A percentile compares a stretch with the other conserved stretches of the same genome.
These are phyloP conservation scores for Mythimna loreyi DNA, from an alignment of 2,888 invertebrate genomes.

Conservation along the genomic window DNA sequence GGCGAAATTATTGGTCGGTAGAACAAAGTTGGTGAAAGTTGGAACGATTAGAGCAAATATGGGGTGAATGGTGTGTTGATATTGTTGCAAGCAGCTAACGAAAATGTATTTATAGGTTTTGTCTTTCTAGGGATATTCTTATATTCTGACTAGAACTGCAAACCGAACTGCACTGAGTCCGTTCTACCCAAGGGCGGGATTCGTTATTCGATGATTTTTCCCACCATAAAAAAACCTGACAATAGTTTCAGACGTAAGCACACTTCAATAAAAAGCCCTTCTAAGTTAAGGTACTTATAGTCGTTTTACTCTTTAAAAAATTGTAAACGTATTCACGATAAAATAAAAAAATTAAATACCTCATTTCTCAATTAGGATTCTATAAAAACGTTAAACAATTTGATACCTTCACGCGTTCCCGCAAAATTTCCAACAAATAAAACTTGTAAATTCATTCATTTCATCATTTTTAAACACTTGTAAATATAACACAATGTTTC, in stretches of 20 bases:
- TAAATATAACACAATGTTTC: conserved; percentile 56
- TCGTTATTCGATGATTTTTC: too few species aligned
- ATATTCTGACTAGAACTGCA: too few species aligned
- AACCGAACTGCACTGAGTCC: too few species aligned
- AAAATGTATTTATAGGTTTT: conserved; percentile 19
- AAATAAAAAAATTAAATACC: too few species aligned
- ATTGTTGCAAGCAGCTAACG: conserved; percentile 11
- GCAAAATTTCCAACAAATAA: not conserved
- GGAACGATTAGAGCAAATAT: conserved; percentile 48
- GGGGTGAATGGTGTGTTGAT: conserved; percentile 43
- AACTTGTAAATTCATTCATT: not conserved
- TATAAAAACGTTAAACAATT: not conserved
- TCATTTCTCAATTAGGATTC: not conserved
- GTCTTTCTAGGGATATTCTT: conserved; percentile 5
- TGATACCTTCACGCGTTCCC: too few species aligned
- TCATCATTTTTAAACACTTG: conserved; percentile 32
- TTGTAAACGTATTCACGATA: too few species aligned
- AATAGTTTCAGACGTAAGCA: too few species aligned
- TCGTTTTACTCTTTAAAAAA: too few species aligned
- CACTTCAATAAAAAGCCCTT: too few species aligned
- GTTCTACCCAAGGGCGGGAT: too few species aligned
- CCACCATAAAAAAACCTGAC: too few species aligned
- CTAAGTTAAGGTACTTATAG: too few species aligned
- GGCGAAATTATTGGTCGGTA: conserved; percentile 20
- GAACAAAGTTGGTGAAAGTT: conserved; percentile 48